phyloP scores from a whole-genome alignment of 2,797 vertebrate species.

The Molossus alvarezi region DNA sequence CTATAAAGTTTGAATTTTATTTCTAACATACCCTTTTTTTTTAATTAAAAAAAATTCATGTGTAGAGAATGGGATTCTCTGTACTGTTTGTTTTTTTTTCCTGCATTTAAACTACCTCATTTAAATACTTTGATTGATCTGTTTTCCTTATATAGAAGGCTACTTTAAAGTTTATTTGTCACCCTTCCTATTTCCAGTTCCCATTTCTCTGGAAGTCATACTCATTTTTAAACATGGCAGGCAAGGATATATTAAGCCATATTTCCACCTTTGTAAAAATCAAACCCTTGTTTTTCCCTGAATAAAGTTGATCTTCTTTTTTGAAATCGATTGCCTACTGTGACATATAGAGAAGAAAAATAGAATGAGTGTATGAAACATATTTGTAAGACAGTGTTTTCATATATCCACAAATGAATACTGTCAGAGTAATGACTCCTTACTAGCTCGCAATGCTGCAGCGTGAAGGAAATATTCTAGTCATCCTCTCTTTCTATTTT shows the following conservation, averaged over 20 bases:
- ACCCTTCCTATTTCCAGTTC: conserved; percentile 33
- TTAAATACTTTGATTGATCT: conserved; percentile 53
- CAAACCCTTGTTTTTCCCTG: not conserved
- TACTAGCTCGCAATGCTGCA: not conserved
- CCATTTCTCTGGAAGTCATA: conserved; percentile 29
- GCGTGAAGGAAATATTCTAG: conserved; percentile 22
- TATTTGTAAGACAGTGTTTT: conserved; percentile 54
- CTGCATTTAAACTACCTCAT: conserved; percentile 23
- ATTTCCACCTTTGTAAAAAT: conserved; percentile 50
- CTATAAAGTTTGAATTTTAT: conserved; percentile 25
- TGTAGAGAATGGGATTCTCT: not conserved
- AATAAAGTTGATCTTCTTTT: conserved; percentile 53
- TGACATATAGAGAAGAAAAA: conserved; percentile 3
- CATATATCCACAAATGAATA: conserved; percentile 3
- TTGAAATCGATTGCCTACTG: conserved; percentile 44
- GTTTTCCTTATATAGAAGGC: conserved; percentile 15
- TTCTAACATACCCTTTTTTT: not conserved
- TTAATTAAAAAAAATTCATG: not conserved
- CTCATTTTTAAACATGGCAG: conserved; percentile 3
- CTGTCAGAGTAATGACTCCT: conserved; percentile 42
- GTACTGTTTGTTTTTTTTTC: not conserved
- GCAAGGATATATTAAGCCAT: not conserved
- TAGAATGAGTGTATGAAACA: not conserved
- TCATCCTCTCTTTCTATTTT: not conserved
- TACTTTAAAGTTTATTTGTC: conserved; percentile 46